phyloP scores from a whole-genome alignment of 2,888 invertebrate species.

The Catocala sponsa region DNA sequence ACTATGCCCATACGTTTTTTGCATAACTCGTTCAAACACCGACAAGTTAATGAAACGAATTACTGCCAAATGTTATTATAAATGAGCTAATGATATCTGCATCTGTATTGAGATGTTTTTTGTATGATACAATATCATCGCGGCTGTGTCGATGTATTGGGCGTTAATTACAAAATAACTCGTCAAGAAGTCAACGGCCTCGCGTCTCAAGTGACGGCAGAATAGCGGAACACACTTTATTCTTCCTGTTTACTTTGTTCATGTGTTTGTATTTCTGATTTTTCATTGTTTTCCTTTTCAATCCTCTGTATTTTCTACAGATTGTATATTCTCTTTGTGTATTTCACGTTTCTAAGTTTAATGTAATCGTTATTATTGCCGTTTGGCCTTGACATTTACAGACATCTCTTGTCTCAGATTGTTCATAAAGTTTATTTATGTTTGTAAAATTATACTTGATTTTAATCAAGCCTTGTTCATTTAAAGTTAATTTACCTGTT shows the following conservation, averaged over 20 bases:
- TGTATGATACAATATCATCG: conserved; percentile 57
- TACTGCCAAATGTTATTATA: conserved; percentile 56
- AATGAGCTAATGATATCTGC: conserved; percentile 56
- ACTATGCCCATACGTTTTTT: conserved; percentile 53
- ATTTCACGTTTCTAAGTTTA: conserved; percentile 5
- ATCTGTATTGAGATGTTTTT: conserved; percentile 55
- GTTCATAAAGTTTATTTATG: conserved; percentile 9
- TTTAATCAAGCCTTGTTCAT: conserved; percentile 15
- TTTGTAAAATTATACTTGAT: conserved; percentile 15
- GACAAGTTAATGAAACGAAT: conserved; percentile 56
- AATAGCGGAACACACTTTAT: conserved; percentile 49
- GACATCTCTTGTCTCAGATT: conserved; percentile 4
- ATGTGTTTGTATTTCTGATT: conserved; percentile 42
- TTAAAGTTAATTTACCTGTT: conserved; percentile 21
- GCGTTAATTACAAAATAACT: conserved; percentile 74
- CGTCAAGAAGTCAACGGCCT: conserved; percentile 67
- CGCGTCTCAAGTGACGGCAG: conserved; percentile 54
- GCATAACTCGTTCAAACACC: conserved; percentile 50
- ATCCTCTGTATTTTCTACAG: conserved; percentile 21
- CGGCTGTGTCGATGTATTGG: conserved; percentile 58
- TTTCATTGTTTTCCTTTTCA: conserved; percentile 29
- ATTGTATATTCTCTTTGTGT: conserved; percentile 14
- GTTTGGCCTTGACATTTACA: conserved; percentile 35
- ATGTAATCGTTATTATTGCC: conserved; percentile 7
- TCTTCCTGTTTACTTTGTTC: conserved; percentile 49